Evolutionary conservation across 2,113 vertebrate genomes (phyloP).

Genomic region (Eleginops maclovinus): DNA sequence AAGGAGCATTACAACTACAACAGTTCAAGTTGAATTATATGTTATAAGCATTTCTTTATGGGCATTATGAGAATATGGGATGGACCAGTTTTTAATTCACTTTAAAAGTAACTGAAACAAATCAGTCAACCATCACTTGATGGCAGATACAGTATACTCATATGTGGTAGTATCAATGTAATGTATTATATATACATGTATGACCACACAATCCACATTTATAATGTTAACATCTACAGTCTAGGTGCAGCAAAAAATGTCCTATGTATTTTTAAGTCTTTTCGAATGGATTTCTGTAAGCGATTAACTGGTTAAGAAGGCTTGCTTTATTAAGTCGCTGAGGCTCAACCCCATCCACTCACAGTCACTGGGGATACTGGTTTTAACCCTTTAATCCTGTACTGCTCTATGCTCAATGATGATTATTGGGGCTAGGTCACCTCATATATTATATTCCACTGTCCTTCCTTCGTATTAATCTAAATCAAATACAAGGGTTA

Average conservation of each 20-base stretch:
- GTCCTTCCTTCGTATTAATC: conserved; percentile 47
- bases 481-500: conserved; percentile 41
- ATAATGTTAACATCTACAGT: conserved; percentile 2
- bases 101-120: neutral
- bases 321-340: conserved; percentile 36
- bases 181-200: neutral
- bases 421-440: conserved; percentile 35
- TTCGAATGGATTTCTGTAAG: conserved; percentile 18
- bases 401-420: conserved; percentile 24
- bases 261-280: conserved; percentile 24
- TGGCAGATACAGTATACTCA: neutral
- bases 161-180: neutral
- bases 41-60: neutral
- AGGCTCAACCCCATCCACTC: conserved; percentile 49
- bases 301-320: conserved; percentile 52
- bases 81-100: too few relatives aligned
- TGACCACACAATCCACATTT: neutral
- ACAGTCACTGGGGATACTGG: conserved; percentile 51
- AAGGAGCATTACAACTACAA: neutral
- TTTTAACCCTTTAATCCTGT: conserved; percentile 61
- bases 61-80: too few relatives aligned
- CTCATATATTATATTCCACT: conserved; percentile 39
- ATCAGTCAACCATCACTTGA: neutral
- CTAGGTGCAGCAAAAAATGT: conserved; percentile 16
- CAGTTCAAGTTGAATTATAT: neutral